Conservation (phyloP, 1,140 invertebrate species). For the Octopus bimaculoides region DNA sequence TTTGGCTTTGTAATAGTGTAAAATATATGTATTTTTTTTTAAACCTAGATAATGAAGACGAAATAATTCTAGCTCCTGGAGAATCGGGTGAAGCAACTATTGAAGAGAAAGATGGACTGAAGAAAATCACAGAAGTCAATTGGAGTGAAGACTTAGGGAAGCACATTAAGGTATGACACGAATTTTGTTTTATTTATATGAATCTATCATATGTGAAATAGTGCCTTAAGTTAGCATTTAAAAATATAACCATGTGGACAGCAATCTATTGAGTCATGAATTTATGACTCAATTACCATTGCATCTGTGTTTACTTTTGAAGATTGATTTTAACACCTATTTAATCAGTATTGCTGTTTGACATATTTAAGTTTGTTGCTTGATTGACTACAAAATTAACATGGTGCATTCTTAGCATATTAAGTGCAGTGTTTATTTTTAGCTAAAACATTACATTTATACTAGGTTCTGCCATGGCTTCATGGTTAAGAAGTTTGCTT, state of each 20-base stretch:
- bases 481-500: no score
- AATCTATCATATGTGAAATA: neutral
- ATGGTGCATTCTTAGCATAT: no score
- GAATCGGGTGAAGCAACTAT: constrained; percentile 56
- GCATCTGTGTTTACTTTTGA: neutral
- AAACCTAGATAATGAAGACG: constrained; percentile 56
- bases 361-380: no score
- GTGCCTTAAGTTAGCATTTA: neutral
- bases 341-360: neutral
- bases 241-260: neutral
- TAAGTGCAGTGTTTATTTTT: no score
- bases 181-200: neutral
- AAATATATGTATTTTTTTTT: neutral
- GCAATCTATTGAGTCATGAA: neutral
- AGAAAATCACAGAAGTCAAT: constrained; percentile 91
- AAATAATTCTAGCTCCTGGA: constrained; percentile 76
- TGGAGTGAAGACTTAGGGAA: constrained; percentile 82
- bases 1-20: neutral
- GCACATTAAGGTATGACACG: constrained; percentile 62
- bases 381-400: no score
- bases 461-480: no score
- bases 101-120: constrained; percentile 74
- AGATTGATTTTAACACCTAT: neutral
- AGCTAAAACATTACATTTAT: no score
- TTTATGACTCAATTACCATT: neutral